Conservation (phyloP, 1,140 invertebrate genomes). For the Cyphomyrmex costatus region DNA sequence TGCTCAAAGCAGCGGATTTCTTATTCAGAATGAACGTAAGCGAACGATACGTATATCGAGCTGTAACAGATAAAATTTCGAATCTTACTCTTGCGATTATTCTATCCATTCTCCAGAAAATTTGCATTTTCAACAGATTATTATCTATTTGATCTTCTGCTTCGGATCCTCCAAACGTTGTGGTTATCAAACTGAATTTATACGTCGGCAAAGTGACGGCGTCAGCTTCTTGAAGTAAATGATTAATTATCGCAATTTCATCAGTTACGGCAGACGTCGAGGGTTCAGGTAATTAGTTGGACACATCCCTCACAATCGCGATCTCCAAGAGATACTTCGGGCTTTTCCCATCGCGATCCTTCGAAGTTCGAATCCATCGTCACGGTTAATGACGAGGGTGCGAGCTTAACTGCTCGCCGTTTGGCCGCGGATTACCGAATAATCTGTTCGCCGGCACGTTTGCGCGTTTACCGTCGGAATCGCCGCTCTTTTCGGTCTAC, state of each 20-base stretch:
- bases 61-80: not conserved
- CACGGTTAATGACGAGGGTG: constrained; percentile 53
- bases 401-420: constrained; percentile 60
- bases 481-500: constrained; percentile 38
- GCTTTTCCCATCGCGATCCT: constrained; percentile 55
- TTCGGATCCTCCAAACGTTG: not conserved
- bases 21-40: constrained; percentile 17
- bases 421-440: constrained; percentile 45
- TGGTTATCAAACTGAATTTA: constrained; percentile 45
- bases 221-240: constrained; percentile 55
- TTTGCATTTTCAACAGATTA: constrained; percentile 32
- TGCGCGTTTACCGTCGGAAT: constrained; percentile 51
- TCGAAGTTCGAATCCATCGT: constrained; percentile 62
- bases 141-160: constrained; percentile 28
- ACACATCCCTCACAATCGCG: constrained; percentile 44
- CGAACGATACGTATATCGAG: constrained; percentile 12
- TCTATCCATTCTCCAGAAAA: not conserved
- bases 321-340: constrained; percentile 20
- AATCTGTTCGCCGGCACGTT: constrained; percentile 56
- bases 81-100: not conserved
- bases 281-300: constrained; percentile 50
- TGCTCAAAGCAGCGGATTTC: constrained; percentile 8
- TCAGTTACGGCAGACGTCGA: constrained; percentile 27
- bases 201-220: constrained; percentile 34
- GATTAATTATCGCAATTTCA: constrained; percentile 59